These are phyloP conservation scores for Xyliphius kryptos DNA, from an alignment of 2,113 vertebrate species.

Conservation along the genomic window DNA sequence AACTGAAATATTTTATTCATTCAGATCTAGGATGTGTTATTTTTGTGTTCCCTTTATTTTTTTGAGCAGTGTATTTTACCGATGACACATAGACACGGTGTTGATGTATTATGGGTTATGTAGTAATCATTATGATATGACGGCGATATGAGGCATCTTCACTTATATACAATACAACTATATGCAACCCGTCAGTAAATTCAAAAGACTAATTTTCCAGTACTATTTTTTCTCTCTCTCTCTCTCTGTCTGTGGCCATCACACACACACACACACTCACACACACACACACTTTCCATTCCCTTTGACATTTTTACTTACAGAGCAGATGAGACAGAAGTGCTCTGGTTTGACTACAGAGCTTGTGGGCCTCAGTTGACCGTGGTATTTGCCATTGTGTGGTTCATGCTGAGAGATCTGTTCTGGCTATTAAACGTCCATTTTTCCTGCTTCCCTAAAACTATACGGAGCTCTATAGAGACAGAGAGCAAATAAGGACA, in stretches of 20 bases:
- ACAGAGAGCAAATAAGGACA: slow-evolving; percentile 17
- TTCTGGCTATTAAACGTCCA: slow-evolving; percentile 51
- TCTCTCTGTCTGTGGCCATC: slow-evolving; percentile 1
- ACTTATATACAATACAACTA: background rate
- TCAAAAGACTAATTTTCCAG: too few relatives aligned
- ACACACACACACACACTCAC: slow-evolving; percentile 17
- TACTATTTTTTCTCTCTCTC: background rate
- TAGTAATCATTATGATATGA: too few relatives aligned
- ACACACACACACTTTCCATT: slow-evolving; percentile 23
- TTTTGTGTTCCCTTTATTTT: too few relatives aligned
- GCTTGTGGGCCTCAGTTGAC: slow-evolving; percentile 18
- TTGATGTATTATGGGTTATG: background rate
- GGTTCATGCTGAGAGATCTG: slow-evolving; percentile 27
- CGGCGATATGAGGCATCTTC: too few relatives aligned
- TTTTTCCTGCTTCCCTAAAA: slow-evolving; percentile 47
- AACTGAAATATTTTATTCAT: too few relatives aligned
- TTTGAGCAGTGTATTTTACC: too few relatives aligned
- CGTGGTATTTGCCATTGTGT: slow-evolving; percentile 10
- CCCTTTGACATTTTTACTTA: slow-evolving; percentile 11
- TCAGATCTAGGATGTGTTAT: too few relatives aligned
- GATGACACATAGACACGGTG: slow-evolving; percentile 2
- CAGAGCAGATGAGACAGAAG: slow-evolving; percentile 11
- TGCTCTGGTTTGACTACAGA: slow-evolving; percentile 33
- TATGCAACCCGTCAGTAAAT: background rate
- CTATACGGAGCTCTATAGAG: slow-evolving; percentile 1